Evolutionary conservation across 2,888 invertebrate genomes (phyloP), one percentile per base, ranked within the genome.

Genomic region (Pocota personata): DNA sequence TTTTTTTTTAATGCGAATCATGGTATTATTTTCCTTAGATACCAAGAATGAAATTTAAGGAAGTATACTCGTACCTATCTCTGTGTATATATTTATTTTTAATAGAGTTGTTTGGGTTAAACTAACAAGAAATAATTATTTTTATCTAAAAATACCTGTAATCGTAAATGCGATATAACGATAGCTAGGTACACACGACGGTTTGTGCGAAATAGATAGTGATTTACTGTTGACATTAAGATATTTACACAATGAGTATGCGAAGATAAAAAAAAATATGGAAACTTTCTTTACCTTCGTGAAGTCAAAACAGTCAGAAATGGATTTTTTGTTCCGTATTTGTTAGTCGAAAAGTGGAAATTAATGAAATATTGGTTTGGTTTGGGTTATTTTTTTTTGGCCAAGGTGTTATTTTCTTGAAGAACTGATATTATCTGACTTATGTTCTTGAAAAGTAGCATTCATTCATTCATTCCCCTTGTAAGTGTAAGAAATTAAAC

Each of bases 141-240:
- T 60, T 60, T 60, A 60, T 60, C 37, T 40, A 37, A 60, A 35
- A 52, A 24, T 67, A 50, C 66, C 43, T 67, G 57, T 43, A 14
- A 46, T 46, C 21, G 14, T 14, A 55, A 30, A 10, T 16, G 55
- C 27, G 55, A 55, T 55, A 55, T 55, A 32, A 55, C 30, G 30
- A 30, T 30, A 32, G 30, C 16, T 30, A 32, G 0, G 21, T 24
- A 35, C 19, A 19, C 35, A 55, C 12, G 27, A 4, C n/a, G n/a
- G 10, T 16, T 12, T 67, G 40, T 40, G 37, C 62, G 27, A 43
- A 30, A 43, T 55, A 69, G 30, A 69, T 21, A 58, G 21, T 7
- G n/a, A 37, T 30, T 57, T 32, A 12, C 19, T 1, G 16, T 10
- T 1, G 19, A 37, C n/a, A 8, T 7, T n/a, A 37, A 35, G 57